Conservation (phyloP, 2,797 vertebrate genomes). For the Gymnopithys bicolor region DNA sequence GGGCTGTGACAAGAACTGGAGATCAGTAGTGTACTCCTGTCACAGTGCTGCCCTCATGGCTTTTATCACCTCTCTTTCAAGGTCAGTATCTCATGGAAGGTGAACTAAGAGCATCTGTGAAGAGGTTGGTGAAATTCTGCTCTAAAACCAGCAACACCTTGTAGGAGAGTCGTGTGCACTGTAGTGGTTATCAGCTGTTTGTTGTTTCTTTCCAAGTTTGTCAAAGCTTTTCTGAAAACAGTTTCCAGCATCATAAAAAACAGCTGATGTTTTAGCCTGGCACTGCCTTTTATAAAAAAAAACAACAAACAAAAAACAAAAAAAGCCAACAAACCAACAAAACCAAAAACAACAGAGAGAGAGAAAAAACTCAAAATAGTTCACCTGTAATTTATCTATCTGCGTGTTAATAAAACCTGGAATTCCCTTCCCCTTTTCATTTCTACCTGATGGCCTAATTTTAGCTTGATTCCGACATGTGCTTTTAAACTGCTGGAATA, state of each 20-base stretch:
- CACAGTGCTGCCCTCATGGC: background rate
- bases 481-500: background rate
- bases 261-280: background rate
- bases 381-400: background rate
- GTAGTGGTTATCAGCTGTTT: background rate
- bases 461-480: background rate
- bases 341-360: background rate
- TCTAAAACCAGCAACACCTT: background rate
- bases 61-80: background rate
- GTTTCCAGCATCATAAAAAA: background rate
- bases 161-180: background rate
- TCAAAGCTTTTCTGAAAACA: constrained; percentile 6
- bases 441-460: background rate
- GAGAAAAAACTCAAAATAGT: background rate
- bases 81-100: background rate
- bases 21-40: background rate
- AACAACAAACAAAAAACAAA: too few species aligned
- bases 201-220: background rate
- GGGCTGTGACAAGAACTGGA: background rate
- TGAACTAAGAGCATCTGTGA: background rate
- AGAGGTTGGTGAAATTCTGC: background rate
- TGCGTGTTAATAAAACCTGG: background rate
- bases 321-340: too few species aligned
- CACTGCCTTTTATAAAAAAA: background rate
- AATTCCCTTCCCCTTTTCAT: background rate